phyloP scores from a whole-genome alignment of 2,113 vertebrate species.

The Phalacrocorax carbo region DNA sequence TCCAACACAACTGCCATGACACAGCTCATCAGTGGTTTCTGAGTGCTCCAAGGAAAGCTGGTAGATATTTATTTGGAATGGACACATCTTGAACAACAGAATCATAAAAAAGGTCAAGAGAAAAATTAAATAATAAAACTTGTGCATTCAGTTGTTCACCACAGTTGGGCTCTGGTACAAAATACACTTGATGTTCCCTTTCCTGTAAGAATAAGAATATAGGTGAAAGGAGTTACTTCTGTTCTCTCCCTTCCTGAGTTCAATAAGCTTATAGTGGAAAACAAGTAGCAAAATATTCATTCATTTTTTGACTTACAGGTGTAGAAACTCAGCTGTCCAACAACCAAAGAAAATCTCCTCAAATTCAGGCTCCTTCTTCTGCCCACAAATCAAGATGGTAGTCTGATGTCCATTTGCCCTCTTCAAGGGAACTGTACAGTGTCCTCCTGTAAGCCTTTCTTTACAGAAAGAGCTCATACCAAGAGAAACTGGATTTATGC shows the following conservation, averaged over 20 bases:
- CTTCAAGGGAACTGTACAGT: background rate
- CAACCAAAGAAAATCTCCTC: background rate
- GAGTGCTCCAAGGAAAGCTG: background rate
- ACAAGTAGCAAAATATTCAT: background rate
- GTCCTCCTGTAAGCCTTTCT: background rate
- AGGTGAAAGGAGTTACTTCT: background rate
- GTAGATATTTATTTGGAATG: background rate
- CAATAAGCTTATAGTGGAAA: background rate
- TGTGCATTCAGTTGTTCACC: background rate
- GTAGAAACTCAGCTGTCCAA: background rate
- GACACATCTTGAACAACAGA: background rate
- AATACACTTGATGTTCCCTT: background rate
- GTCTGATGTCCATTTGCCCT: background rate
- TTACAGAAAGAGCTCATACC: background rate
- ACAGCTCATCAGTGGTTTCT: conserved; percentile 13
- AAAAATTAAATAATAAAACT: background rate
- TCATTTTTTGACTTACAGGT: background rate
- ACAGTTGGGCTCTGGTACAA: background rate
- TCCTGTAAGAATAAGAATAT: background rate
- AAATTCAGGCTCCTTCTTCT: background rate
- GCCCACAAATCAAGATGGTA: background rate
- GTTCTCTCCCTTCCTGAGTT: background rate
- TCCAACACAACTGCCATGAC: background rate
- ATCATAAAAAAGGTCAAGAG: background rate
- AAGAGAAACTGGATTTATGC: background rate